Base-by-base conservation (phyloP, 2,797 vertebrate genomes). In the Novumbra hubbsi region DNA sequence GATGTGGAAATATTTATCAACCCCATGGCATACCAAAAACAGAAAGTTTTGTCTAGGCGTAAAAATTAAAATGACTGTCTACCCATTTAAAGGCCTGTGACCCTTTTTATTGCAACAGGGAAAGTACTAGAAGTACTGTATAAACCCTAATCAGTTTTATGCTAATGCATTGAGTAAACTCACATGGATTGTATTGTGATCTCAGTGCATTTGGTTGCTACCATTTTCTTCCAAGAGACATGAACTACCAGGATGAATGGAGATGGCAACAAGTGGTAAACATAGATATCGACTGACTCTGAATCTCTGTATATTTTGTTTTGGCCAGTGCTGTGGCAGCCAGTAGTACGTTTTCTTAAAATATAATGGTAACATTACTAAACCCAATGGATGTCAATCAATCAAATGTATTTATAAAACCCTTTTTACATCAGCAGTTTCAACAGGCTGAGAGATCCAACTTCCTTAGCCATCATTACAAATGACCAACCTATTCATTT, bases 161-260 rank as follows among this genome's bases (percentile, higher is more conserved):
- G 67, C 70, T 52, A 74, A 74, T 76, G 78, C 63, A 32, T 62
- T 60, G 24, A n/a, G 52, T 45, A 74, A 69, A 67, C 75, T 32
- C 27, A 28, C 57, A 14, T 48, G 41, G 60, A 45, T 63, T 24
- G 7, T 38, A 49, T 65, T 71, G 21, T 81, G 64, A 72, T 16
- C 64, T 86, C 81, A 76, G 79, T 73, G 78, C 75, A 34, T 72
- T 24, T 41, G 80, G 82, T 82, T 86, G 81, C 84, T 74, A 79
- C 79, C 83, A 63, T 28, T 28, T 27, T 21, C 60, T 80, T 77
- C 74, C 75, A 24, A 17, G 49, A 74, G 78, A 82, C 84, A 80
- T 83, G 72, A 81, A 84, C 83, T 78, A 64, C 34, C 81, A 77
- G 64, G 83, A 74, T 71, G 71, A 11, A 75, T 76, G 86, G 85